Conservation (phyloP, 2,888 invertebrate genomes). For the Acanthosepion esculentum region DNA sequence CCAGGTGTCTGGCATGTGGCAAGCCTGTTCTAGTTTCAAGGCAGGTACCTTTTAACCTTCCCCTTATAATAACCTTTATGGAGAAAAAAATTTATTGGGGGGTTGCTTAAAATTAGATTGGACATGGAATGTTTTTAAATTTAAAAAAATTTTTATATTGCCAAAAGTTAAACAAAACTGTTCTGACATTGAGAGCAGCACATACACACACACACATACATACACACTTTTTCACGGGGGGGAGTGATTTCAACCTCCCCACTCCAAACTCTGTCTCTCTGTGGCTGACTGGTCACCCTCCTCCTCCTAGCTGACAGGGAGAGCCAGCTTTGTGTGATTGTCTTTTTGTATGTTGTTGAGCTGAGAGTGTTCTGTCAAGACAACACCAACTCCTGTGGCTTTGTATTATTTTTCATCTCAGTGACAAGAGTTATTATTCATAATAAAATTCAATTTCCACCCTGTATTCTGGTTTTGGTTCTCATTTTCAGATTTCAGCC, state of each 20-base stretch:
- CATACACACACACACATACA: not conserved
- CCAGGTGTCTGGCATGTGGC: not conserved
- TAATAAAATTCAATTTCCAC: conserved; percentile 33
- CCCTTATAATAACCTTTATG: not conserved
- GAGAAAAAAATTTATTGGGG: not conserved
- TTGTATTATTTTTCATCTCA: conserved; percentile 8
- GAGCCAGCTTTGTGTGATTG: not conserved
- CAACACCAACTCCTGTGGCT: conserved; percentile 33
- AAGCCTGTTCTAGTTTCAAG: not conserved
- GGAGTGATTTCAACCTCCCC: not conserved
- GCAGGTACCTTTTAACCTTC: not conserved
- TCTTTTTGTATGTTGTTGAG: conserved; percentile 11
- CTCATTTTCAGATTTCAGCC: no score
- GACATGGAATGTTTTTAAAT: conserved; percentile 21
- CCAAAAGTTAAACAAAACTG: not conserved
- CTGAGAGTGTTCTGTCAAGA: conserved; percentile 9
- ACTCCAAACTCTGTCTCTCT: not conserved
- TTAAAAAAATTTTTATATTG: not conserved
- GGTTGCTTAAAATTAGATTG: not conserved
- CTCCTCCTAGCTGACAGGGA: not conserved
- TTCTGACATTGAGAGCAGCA: conserved; percentile 1
- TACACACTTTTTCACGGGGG: not conserved
- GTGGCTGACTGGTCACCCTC: not conserved
- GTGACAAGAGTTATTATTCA: conserved; percentile 33
- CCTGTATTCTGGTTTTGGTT: not conserved